These are phyloP conservation scores for Stictonetta naevosa DNA, from an alignment of 2,113 vertebrate genomes.

Conservation along the genomic window DNA sequence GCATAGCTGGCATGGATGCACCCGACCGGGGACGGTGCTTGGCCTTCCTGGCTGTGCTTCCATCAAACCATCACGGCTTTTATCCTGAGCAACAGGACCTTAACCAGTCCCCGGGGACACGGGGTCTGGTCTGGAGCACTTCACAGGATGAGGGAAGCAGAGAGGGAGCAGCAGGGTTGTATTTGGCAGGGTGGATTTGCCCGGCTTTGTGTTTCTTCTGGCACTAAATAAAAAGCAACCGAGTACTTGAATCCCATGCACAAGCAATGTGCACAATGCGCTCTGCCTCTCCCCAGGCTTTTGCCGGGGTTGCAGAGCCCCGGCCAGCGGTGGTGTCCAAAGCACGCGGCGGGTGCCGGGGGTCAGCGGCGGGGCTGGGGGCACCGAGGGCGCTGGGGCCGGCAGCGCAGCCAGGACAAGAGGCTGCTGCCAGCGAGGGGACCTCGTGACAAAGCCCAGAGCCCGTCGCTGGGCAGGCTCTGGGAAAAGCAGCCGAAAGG, in stretches of 20 bases:
- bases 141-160: not conserved
- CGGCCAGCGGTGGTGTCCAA: not conserved
- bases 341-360: not conserved
- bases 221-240: not conserved
- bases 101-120: not conserved
- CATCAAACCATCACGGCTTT: not conserved
- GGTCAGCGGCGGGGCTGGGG: not conserved
- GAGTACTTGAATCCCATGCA: not conserved
- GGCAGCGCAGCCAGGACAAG: not conserved
- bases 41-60: not conserved
- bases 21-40: fast-evolving
- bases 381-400: not conserved
- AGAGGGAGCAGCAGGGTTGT: not conserved
- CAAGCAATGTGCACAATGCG: not conserved
- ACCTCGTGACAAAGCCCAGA: not conserved
- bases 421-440: not conserved
- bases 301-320: too few species aligned
- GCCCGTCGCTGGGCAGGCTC: not conserved
- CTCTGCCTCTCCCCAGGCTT: not conserved
- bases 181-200: not conserved
- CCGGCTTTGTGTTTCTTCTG: not conserved
- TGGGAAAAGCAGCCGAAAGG: not conserved
- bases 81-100: not conserved
- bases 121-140: not conserved
- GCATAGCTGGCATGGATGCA: fast-evolving